Conservation (phyloP, 2,113 vertebrate genomes). For the Onychostruthus taczanowskii region DNA sequence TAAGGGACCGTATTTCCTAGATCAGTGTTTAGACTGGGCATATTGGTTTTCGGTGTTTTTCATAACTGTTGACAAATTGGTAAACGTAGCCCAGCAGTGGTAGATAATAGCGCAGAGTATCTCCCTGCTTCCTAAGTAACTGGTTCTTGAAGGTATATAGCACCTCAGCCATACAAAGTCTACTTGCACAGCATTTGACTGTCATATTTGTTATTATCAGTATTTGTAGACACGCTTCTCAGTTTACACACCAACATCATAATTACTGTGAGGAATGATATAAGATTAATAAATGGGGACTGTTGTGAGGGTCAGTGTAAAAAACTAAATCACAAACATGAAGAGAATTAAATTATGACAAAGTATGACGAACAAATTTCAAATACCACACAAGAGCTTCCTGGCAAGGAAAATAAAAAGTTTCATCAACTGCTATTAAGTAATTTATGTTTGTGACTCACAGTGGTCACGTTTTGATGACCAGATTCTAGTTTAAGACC, state of each 20-base stretch:
- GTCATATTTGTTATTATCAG: neutral
- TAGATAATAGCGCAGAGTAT: neutral
- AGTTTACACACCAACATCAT: accelerated
- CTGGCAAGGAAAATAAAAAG: neutral
- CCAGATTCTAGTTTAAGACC: neutral
- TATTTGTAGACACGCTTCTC: neutral
- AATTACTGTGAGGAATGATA: neutral
- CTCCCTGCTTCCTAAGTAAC: neutral
- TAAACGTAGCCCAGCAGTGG: neutral
- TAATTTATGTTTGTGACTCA: neutral
- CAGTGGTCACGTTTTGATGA: neutral
- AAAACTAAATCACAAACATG: neutral
- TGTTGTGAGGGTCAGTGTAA: neutral
- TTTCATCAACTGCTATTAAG: neutral
- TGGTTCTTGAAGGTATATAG: neutral
- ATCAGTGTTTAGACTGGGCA: neutral
- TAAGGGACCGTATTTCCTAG: neutral
- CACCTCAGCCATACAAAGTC: neutral
- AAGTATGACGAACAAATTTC: neutral
- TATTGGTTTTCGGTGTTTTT: neutral
- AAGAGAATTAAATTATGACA: neutral
- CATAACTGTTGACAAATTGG: neutral
- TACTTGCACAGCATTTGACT: neutral
- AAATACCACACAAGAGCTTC: neutral
- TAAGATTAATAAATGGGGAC: neutral